Base-by-base conservation (phyloP, 1,140 invertebrate species). In the Myzus persicae region DNA sequence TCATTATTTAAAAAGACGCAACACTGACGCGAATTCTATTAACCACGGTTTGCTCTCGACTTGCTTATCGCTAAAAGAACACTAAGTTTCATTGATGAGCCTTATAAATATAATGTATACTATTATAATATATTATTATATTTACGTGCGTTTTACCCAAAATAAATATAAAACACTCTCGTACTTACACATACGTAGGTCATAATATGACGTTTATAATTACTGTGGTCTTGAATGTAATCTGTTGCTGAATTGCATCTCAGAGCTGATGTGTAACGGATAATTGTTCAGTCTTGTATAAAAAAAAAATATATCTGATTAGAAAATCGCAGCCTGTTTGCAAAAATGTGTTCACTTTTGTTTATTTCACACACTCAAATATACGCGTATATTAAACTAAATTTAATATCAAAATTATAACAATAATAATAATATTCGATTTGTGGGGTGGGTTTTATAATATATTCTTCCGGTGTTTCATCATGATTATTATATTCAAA, bases 1-100 rank as follows among this genome's bases (percentile, higher is more conserved):
- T 76, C 90, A n/a, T 91, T 59, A 40, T 54, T 67, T 76, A 40
- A 44, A 91, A 91, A 91, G 54, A 48, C 46, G 46, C 44, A 67
- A 40, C 54, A 31, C 24, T 44, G 20, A 91, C 67, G 44, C 44
- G 11, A 91, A 44, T 91, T 76, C 46, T 38, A 88, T 88, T 88
- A 88, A 88, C n/a, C n/a, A 22, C 38, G 38, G 87, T 89, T 89
- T 54, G 38, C 87, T 26, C 46, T 5, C 14, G 84, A 87, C 84
- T 87, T 46, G n/a, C 31, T 2, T 38, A 54, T 38, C 22, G 22
- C 22, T 89, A 51, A 89, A 26, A 38, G 87, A 87, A 46, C 84
- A 46, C 20, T 1, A 51, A 36, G 22, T 51, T 54, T 26, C 87
- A 48, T 51, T n/a, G 44, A 38, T 22, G 36, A 51, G 22, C 36